These are phyloP conservation scores for Venustaconcha ellipsiformis DNA, from an alignment of 1,140 invertebrate genomes.

Conservation along the genomic window DNA sequence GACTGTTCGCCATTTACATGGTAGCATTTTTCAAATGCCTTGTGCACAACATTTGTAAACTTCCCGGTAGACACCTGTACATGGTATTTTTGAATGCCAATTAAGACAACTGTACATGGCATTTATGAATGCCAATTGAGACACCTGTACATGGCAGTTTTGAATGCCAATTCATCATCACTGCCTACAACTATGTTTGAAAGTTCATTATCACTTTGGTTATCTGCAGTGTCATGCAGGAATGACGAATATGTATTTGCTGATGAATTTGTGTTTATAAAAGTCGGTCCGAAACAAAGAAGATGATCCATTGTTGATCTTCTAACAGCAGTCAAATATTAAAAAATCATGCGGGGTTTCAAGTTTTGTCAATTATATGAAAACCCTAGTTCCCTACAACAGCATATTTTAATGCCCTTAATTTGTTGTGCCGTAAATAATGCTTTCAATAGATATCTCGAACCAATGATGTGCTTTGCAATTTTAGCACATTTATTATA, in stretches of 20 bases:
- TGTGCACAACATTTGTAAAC: slow-evolving; percentile 3
- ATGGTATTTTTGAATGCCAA: not conserved
- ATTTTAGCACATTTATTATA: slow-evolving; percentile 4
- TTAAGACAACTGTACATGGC: not conserved
- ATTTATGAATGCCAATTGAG: not conserved
- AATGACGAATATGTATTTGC: too few species aligned
- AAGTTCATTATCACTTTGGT: slow-evolving; percentile 3
- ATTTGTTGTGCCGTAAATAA: slow-evolving; percentile 12
- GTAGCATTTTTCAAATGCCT: not conserved
- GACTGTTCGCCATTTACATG: not conserved
- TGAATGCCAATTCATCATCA: slow-evolving; percentile 2
- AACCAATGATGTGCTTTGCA: slow-evolving; percentile 9
- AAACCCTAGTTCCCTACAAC: not conserved
- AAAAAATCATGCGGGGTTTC: slow-evolving; percentile 9
- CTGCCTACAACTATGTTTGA: not conserved
- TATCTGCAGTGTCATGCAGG: not conserved
- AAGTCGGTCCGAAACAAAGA: slow-evolving; percentile 11
- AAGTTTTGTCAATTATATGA: slow-evolving; percentile 17
- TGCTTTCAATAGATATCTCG: slow-evolving; percentile 4
- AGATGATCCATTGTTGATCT: slow-evolving; percentile 2
- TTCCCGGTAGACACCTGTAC: not conserved
- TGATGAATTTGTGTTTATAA: too few species aligned
- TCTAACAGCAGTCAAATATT: slow-evolving; percentile 6
- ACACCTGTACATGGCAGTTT: not conserved
- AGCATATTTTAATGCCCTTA: slow-evolving; percentile 5